Evolutionary conservation across 2,888 invertebrate species (phyloP).

Genomic region (Ypsolopha scabrella): DNA sequence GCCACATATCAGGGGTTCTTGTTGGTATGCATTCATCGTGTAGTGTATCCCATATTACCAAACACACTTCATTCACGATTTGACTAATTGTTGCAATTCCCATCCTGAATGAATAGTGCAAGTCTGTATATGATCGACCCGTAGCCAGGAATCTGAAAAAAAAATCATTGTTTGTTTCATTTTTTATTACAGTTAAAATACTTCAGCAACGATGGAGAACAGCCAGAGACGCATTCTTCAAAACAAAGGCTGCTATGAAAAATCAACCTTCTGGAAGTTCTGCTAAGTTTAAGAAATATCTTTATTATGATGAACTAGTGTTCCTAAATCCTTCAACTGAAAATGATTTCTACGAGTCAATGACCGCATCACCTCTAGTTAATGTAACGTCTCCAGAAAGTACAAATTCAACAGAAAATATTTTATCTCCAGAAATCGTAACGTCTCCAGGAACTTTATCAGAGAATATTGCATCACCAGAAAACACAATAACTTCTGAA

Average conservation of each 20-base stretch:
- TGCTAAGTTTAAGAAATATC: not conserved
- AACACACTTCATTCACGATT: constrained; percentile 20
- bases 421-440: constrained; percentile 3
- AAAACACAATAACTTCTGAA: constrained; percentile 9
- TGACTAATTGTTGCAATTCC: too few species aligned
- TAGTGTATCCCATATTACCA: constrained; percentile 19
- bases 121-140: too few species aligned
- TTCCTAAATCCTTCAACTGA: constrained; percentile 14
- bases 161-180: constrained; percentile 5
- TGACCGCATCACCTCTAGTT: constrained; percentile 2
- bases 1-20: constrained; percentile 5
- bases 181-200: constrained; percentile 8
- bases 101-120: too few species aligned
- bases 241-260: constrained; percentile 7
- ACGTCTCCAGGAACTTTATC: constrained; percentile 10
- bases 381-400: too few species aligned
- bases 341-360: constrained; percentile 14
- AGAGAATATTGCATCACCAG: constrained; percentile 10
- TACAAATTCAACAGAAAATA: too few species aligned
- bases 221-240: constrained; percentile 10
- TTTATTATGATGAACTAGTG: constrained; percentile 14
- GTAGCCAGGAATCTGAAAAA: constrained; percentile 22
- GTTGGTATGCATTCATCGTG: constrained; percentile 11
- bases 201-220: constrained; percentile 15
- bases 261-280: constrained; percentile 14